Evolutionary conservation across 2,113 vertebrate genomes (phyloP).

Genomic region (Passer domesticus): DNA sequence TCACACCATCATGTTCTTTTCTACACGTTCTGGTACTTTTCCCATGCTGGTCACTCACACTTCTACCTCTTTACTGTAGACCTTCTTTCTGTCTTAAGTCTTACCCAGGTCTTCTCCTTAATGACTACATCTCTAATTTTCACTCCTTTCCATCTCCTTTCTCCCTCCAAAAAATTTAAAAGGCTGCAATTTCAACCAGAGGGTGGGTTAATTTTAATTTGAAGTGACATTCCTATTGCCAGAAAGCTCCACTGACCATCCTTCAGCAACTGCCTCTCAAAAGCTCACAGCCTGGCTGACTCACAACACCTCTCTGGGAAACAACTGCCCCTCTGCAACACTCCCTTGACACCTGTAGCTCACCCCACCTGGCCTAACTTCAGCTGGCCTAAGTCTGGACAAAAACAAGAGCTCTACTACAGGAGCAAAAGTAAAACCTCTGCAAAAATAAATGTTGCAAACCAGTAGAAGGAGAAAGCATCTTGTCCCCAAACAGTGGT

Average conservation of each 20-base stretch:
- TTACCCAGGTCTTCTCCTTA: not conserved
- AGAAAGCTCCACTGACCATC: not conserved
- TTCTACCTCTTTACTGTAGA: not conserved
- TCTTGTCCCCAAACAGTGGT: not conserved
- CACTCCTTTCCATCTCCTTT: not conserved
- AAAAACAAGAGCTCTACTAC: not conserved
- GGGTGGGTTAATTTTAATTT: not conserved
- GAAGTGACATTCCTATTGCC: not conserved
- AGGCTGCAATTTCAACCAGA: not conserved
- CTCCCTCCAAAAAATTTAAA: not conserved
- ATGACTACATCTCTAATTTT: not conserved
- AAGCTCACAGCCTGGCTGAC: not conserved
- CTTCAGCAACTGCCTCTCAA: not conserved
- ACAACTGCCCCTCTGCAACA: fast-evolving
- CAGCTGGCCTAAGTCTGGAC: not conserved
- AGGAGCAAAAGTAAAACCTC: not conserved
- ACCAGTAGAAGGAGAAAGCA: not conserved
- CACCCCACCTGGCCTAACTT: not conserved
- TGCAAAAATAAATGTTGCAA: not conserved
- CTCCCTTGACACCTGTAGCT: not conserved
- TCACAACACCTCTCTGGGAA: not conserved
- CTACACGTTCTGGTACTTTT: not conserved
- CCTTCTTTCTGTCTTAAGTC: not conserved
- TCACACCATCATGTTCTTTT: not conserved
- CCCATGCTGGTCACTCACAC: not conserved